A percentile compares a stretch with the other conserved stretches of the same genome.
Conservation (phyloP, 2,797 vertebrate species). For the Toxotes lorentzi region DNA sequence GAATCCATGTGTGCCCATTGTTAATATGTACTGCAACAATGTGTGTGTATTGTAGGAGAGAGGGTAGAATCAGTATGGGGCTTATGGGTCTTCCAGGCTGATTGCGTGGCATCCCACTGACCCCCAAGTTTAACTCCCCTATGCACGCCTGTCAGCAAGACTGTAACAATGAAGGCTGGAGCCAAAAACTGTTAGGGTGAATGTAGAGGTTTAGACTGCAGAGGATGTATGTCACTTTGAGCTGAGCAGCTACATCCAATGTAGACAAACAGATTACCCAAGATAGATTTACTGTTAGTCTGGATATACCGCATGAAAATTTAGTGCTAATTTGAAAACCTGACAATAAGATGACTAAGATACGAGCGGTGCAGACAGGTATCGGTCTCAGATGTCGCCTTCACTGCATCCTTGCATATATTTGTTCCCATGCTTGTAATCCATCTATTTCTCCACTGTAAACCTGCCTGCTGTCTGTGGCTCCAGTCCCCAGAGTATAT, state of each 20-base stretch:
- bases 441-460: constrained; percentile 43
- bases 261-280: constrained; percentile 4
- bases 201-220: constrained; percentile 32
- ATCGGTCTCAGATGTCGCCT: constrained; percentile 18
- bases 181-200: constrained; percentile 32
- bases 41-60: constrained; percentile 29
- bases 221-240: constrained; percentile 24
- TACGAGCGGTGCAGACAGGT: not conserved
- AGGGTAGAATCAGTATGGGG: constrained; percentile 12
- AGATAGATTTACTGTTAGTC: not conserved
- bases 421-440: constrained; percentile 51
- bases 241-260: not conserved
- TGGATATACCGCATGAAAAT: not conserved
- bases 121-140: constrained; percentile 47
- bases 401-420: constrained; percentile 32
- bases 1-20: constrained; percentile 23
- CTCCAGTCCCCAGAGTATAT: constrained; percentile 56
- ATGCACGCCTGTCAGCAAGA: constrained; percentile 51
- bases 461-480: constrained; percentile 48
- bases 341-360: not conserved
- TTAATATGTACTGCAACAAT: constrained; percentile 41
- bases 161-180: constrained; percentile 45
- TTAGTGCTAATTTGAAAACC: constrained; percentile 23
- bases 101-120: constrained; percentile 50
- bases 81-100: constrained; percentile 44